Base-by-base conservation (phyloP, 2,113 vertebrate species). In the Pagrus major region DNA sequence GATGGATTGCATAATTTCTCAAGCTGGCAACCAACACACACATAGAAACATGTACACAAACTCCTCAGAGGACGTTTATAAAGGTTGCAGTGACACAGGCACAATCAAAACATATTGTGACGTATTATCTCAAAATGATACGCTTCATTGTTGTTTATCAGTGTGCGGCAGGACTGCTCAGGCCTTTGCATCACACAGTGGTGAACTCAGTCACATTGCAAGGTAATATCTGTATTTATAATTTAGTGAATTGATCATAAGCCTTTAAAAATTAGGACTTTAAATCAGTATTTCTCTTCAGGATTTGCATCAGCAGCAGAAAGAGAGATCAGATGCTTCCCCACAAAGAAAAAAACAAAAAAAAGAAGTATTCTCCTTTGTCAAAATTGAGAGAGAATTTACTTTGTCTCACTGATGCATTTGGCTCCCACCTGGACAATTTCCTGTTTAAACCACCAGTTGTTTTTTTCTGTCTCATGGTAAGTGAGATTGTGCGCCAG, bases 1-100 rank as follows among this genome's bases (percentile, higher is more conserved):
- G 83, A 56, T 67, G 63, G 61, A 82, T 88, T 90, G 63, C 76
- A 74, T 87, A 67, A 90, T 88, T 89, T 88, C 41, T 77, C 41
- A 71, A 71, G 15, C 64, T 87, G 80, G 72, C 65, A 72, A 71
- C 52, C 15, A 63, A 52, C 29, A 69, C 25, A 66, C 72, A 67
- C 47, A 76, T 3, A 70, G 4, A 76, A 35, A 54, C 27, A 64
- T n/a, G 47, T 42, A 27, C 63, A 33, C 41, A 72, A 46, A 65
- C 44, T 23, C 15, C n/a, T 39, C 9, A 41, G 21, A 41, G 10
- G 16, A 41, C 60, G 72, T 54, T 54, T 39, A 65, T 61, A 51
- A 44, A 59, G 49, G 65, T 35, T 64, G 29, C n/a, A 64, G 44
- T 82, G 39, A 78, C 11, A 44, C 39, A 41, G 29, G n/a, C 41